phyloP scores from a whole-genome alignment of 2,888 invertebrate genomes.

The Stenichneumon culpator region DNA sequence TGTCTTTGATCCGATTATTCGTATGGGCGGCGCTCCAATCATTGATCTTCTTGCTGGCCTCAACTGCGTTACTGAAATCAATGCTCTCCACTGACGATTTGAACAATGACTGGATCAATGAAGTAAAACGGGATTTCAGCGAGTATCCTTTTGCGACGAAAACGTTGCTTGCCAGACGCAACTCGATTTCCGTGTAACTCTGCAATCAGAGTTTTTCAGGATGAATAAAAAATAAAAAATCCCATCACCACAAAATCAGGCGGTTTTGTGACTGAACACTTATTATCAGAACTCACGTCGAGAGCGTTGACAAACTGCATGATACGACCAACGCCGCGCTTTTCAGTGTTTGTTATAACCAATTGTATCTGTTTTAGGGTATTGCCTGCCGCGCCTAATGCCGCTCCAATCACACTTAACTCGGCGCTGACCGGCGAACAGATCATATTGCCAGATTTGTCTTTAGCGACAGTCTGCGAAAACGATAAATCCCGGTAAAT shows the following conservation, averaged over 20 bases:
- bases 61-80: constrained; percentile 87
- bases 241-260: no score
- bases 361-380: constrained; percentile 74
- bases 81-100: constrained; percentile 88
- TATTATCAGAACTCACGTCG: constrained; percentile 71
- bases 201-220: constrained; percentile 47
- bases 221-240: background rate
- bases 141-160: constrained; percentile 87
- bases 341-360: constrained; percentile 72
- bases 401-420: constrained; percentile 79
- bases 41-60: constrained; percentile 89
- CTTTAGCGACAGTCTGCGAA: constrained; percentile 69
- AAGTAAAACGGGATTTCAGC: constrained; percentile 87
- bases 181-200: constrained; percentile 86
- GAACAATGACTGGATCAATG: constrained; percentile 88
- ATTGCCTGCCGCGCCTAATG: constrained; percentile 76
- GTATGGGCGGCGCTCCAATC: constrained; percentile 93
- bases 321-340: constrained; percentile 73
- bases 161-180: constrained; percentile 91
- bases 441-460: constrained; percentile 74
- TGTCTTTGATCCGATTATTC: constrained; percentile 81
- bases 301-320: constrained; percentile 74
- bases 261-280: no score
- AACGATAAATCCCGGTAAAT: no score
- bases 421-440: constrained; percentile 82